A percentile compares a stretch with the other conserved stretches of the same genome.
Conservation (phyloP, 2,797 vertebrate species). For the Netta rufina region DNA sequence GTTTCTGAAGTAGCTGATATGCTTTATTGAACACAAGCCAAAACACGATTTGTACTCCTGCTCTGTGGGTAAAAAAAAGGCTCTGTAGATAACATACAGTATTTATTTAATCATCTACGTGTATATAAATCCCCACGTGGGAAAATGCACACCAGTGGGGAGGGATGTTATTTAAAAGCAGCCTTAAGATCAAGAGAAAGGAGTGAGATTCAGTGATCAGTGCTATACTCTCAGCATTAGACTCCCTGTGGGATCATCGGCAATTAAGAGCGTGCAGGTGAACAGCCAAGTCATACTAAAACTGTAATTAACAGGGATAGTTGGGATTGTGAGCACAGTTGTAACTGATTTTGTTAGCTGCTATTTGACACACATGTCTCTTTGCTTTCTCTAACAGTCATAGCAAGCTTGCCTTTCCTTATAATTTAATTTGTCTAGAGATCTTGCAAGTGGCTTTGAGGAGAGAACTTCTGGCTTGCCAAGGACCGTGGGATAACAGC, state of each 20-base stretch:
- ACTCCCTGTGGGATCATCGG: background rate
- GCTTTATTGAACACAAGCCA: conserved; percentile 13
- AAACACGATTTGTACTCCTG: background rate
- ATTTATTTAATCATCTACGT: background rate
- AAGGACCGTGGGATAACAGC: background rate
- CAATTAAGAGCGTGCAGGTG: background rate
- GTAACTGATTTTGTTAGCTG: background rate
- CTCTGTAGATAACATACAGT: background rate
- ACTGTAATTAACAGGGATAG: background rate
- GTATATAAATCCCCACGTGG: background rate
- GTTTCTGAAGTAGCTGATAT: conserved; percentile 34
- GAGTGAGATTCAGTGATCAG: background rate
- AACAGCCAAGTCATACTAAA: conserved; percentile 1
- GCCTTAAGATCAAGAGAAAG: background rate
- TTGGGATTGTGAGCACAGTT: background rate
- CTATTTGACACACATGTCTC: background rate
- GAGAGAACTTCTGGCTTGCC: background rate
- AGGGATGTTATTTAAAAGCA: background rate
- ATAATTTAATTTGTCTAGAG: background rate
- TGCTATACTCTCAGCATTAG: background rate
- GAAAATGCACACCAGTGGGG: background rate
- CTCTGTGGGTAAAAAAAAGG: background rate
- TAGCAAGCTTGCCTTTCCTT: background rate
- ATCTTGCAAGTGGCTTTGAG: background rate
- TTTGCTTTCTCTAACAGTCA: background rate